Base-by-base conservation (phyloP, 2,113 vertebrate species). In the Chionomys nivalis region DNA sequence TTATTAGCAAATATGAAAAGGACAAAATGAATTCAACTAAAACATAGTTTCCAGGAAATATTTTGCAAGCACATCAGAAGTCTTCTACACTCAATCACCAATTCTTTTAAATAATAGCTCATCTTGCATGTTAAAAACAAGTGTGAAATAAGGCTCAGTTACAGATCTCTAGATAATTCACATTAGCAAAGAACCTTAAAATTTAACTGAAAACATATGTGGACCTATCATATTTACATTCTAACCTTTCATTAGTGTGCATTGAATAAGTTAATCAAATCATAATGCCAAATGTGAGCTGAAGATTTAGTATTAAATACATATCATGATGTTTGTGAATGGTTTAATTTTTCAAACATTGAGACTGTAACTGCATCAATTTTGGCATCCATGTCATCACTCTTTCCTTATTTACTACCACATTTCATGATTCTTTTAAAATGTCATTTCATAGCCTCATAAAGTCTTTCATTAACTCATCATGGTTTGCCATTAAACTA, bases 1-100 rank as follows among this genome's bases (percentile, higher is more conserved):
- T 97, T 95, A 95, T 97, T 97, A 97, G 90, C 87, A 96, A 86
- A 72, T 81, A 93, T 39, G 44, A 82, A 92, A 92, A 91, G 3
- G 73, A 93, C 88, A n/a, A 95, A 93, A 76, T 36, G 85, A 75
- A 91, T 93, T 90, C 39, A 95, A 73, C 55, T 39, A 65, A 96
- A 93, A 89, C 9, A 49, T 1, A 61, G 55, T 42, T 94, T 94
- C 86, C 52, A 93, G 63, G 33, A 95, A 96, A 91, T 65, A 66
- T 76, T 95, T 95, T 95, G 14, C 44, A 94, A 91, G 93, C 63
- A 39, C 28, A 78, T 82, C 63, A 91, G 47, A 95, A 93, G 47
- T 89, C 42, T 36, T 94, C 33, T 95, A 78, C 70, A 96, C 55
- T 92, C 4, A 89, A 70, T 85, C 33, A 6, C 63, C 7, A 61